Percentiles rank a stretch among this genome's conserved stretches.
Conservation (phyloP, 2,888 invertebrate species). For the Agrotis exclamationis region DNA sequence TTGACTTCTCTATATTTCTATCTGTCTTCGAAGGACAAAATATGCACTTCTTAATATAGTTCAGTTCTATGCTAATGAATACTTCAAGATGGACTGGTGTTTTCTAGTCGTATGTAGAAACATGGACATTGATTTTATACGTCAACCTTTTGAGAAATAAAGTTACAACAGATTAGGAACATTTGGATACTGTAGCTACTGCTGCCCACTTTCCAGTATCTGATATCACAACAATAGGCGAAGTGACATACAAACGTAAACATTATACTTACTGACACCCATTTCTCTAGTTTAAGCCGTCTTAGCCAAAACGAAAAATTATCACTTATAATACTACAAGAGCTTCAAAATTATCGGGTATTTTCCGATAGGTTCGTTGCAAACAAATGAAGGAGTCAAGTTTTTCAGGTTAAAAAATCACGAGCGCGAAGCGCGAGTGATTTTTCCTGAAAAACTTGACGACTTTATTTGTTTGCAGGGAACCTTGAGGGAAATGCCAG, state of each 20-base stretch:
- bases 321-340: too few relatives aligned
- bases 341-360: too few relatives aligned
- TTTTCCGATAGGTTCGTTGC: too few relatives aligned
- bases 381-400: too few relatives aligned
- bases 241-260: not conserved
- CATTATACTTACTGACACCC: not conserved
- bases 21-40: not conserved
- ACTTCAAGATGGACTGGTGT: too few relatives aligned
- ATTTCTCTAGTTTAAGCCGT: constrained; percentile 24
- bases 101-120: not conserved
- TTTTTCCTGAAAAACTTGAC: too few relatives aligned
- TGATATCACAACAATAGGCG: not conserved
- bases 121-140: not conserved
- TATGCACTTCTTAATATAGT: not conserved
- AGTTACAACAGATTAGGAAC: not conserved
- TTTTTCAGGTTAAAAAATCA: too few relatives aligned
- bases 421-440: too few relatives aligned
- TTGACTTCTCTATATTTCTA: not conserved
- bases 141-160: not conserved
- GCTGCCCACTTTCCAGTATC: not conserved
- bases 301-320: constrained; percentile 37
- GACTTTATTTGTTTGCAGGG: too few relatives aligned
- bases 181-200: not conserved
- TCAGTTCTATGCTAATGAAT: not conserved
- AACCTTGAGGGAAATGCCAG: too few relatives aligned